Percentiles rank a stretch among this genome's conserved stretches.
Evolutionary conservation across 2,888 invertebrate genomes (phyloP).

Genomic region (Gordius sp.): DNA sequence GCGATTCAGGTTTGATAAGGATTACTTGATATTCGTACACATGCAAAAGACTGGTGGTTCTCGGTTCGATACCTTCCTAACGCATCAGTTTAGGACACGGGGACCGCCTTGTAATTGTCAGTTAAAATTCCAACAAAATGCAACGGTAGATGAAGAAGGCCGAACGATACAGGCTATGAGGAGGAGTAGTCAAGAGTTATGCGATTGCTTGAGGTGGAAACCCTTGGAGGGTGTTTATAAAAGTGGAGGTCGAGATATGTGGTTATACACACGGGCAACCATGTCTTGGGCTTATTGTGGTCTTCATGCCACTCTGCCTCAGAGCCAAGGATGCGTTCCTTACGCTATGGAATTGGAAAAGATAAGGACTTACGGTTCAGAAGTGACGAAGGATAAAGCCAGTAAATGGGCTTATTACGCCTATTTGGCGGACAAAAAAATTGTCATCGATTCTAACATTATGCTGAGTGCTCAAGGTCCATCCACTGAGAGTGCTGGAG

Average conservation of each 20-base stretch:
- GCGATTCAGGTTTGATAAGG: background rate
- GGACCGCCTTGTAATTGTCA: background rate
- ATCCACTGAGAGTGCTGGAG: no score
- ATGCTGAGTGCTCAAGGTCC: no score
- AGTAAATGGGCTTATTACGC: no score
- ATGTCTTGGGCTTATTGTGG: constrained; percentile 5
- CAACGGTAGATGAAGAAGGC: background rate
- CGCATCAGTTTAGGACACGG: background rate
- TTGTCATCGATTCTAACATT: no score
- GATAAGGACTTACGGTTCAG: no score
- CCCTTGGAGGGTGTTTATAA: no score
- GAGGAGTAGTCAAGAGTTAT: background rate
- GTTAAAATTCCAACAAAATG: background rate
- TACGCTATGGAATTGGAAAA: constrained; percentile 4
- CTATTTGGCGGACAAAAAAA: no score
- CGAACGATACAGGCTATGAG: background rate
- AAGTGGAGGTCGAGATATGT: background rate
- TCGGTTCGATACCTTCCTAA: background rate
- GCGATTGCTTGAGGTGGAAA: background rate
- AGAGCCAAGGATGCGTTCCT: background rate
- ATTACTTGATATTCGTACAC: background rate
- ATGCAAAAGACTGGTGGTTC: constrained; percentile 6
- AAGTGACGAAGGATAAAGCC: no score
- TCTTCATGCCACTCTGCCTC: background rate
- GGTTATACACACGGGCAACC: constrained; percentile 6